phyloP scores from a whole-genome alignment of 2,888 invertebrate genomes.

The Harmothoe impar region DNA sequence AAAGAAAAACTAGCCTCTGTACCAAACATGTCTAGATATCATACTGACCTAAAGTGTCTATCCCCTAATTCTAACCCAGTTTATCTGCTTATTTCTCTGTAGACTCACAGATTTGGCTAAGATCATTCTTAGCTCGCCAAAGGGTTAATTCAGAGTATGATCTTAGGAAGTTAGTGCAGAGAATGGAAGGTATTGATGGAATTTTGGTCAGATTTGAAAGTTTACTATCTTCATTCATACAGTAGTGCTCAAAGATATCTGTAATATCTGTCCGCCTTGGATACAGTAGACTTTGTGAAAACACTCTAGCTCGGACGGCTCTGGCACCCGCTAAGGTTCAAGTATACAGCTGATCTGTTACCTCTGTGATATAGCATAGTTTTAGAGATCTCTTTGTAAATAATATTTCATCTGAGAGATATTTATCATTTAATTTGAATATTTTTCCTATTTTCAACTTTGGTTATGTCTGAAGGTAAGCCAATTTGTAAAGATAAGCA shows the following conservation, averaged over 20 bases:
- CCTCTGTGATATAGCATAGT: no score
- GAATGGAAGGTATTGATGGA: slow-evolving; percentile 8
- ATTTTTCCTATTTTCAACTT: no score
- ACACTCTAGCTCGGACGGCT: not conserved
- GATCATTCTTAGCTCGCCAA: slow-evolving; percentile 31
- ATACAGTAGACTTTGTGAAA: slow-evolving; percentile 18
- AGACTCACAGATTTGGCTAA: slow-evolving; percentile 37
- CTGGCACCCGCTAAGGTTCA: not conserved
- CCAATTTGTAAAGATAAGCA: no score
- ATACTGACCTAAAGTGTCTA: no score
- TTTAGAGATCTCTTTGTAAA: no score
- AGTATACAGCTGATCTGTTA: no score
- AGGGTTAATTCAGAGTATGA: slow-evolving; percentile 45
- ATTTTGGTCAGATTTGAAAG: slow-evolving; percentile 51
- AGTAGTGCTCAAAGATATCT: not conserved
- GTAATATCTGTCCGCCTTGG: not conserved
- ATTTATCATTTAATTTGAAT: no score
- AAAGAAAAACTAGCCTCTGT: no score
- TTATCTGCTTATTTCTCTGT: not conserved
- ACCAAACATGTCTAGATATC: no score
- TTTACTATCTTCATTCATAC: slow-evolving; percentile 14
- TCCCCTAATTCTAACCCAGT: not conserved
- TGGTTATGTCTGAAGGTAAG: no score
- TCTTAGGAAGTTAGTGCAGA: not conserved
- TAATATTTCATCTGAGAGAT: no score